Base-by-base conservation (phyloP, 1,140 invertebrate species). In the Drosophila subpulchrella region DNA sequence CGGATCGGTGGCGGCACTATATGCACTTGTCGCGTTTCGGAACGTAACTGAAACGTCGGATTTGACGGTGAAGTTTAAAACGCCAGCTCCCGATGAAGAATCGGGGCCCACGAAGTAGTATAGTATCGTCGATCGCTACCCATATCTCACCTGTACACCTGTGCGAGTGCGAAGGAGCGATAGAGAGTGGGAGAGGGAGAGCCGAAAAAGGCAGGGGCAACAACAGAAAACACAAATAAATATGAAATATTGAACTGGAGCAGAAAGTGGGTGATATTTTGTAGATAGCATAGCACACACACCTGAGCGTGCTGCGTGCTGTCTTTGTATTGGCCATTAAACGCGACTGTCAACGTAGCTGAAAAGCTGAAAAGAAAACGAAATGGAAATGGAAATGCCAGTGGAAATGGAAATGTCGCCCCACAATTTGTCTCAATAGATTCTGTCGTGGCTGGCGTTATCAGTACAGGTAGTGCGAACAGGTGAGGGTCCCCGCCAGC, bases 21-120 rank as follows among this genome's bases (percentile, higher is more conserved):
- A 84, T 92, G 82, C 88, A 91, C 91, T 88, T 91, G 91, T 83
- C 91, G 91, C 91, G 91, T 83, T 67, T 86, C 81, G 75, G 65
- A 91, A 85, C 77, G 77, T 85, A 81, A 92, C 91, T 92, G 90
- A 92, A 91, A 68, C 57, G 81, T 91, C 75, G 62, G 67, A 89
- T 75, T 82, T 76, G 77, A 79, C 79, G 84, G 77, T 83, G 83
- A 84, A 89, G 78, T 90, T 89, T 78, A 84, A 90, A 90, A 89
- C 77, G 77, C 84, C 84, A 84, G 60, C 65, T 56, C 51, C 73
- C 48, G 48, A 34, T 15, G 30, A 10, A 17, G 41, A 42, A 42
- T 42, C 48, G 44, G 32, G 20, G 32, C 39, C 65, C 44, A 78
- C 81, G 50, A 62, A 41, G 42, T 11, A 12, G 42, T 20, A 6